Evolutionary conservation across 2,113 vertebrate species (phyloP).

Genomic region (Salvelinus fontinalis): DNA sequence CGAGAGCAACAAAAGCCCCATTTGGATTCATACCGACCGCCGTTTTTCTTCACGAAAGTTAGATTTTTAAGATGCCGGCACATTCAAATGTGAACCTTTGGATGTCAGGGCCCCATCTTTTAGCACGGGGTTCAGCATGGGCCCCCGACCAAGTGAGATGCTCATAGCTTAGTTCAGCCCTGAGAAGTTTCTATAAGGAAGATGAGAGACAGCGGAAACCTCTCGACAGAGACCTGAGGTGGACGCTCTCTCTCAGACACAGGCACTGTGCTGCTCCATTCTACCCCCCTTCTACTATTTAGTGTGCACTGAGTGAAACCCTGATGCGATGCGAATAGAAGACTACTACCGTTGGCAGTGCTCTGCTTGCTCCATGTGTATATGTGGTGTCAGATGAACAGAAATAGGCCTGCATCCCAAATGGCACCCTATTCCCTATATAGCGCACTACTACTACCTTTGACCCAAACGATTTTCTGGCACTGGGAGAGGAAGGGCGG

Average conservation of each 20-base stretch:
- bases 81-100: not conserved
- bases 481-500: constrained; percentile 37
- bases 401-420: constrained; percentile 46
- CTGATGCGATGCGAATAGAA: not conserved
- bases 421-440: too few relatives aligned
- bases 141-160: constrained; percentile 19
- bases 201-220: not conserved
- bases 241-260: not conserved
- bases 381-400: constrained; percentile 42
- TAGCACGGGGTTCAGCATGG: not conserved
- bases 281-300: not conserved
- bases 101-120: not conserved
- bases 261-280: not conserved
- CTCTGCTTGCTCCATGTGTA: constrained; percentile 26
- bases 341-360: constrained; percentile 31
- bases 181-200: constrained; percentile 18
- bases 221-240: constrained; percentile 20
- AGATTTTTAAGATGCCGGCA: not conserved
- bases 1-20: not conserved
- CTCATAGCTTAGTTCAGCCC: not conserved
- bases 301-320: constrained; percentile 7
- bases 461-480: constrained; percentile 4
- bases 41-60: not conserved
- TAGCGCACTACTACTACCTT: too few relatives aligned
- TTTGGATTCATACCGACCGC: not conserved